These are phyloP conservation scores for Sylvilagus floridanus DNA, from an alignment of 2,797 vertebrate species.

Conservation along the genomic window DNA sequence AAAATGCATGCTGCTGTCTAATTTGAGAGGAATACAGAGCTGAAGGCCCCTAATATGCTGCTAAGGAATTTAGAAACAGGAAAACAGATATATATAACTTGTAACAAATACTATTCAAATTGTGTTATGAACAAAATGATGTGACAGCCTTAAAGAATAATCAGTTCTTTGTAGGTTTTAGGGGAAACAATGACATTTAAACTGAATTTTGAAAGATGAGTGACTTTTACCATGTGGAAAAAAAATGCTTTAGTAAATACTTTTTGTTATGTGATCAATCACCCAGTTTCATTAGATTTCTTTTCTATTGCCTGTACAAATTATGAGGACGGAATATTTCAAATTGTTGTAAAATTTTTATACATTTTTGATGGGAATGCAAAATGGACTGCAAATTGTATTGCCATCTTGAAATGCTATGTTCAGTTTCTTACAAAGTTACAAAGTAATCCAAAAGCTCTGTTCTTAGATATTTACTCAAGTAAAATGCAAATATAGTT, in stretches of 20 bases:
- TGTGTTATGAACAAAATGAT: conserved; percentile 8
- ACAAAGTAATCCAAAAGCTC: not conserved
- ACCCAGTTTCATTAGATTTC: not conserved
- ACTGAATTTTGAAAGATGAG: conserved; percentile 4
- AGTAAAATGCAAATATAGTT: conserved; percentile 20
- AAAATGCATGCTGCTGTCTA: not conserved
- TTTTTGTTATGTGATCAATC: not conserved
- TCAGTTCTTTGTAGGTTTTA: not conserved
- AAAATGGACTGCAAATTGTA: not conserved
- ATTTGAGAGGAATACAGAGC: not conserved
- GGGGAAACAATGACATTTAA: not conserved
- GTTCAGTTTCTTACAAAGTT: not conserved
- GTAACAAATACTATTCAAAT: not conserved
- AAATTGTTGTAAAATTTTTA: not conserved
- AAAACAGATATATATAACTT: not conserved
- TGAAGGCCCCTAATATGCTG: not conserved
- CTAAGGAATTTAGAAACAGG: not conserved
- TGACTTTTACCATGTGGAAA: conserved; percentile 8
- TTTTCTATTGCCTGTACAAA: not conserved
- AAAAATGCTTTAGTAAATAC: not conserved
- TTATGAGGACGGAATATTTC: not conserved
- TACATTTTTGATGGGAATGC: not conserved
- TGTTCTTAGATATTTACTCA: not conserved
- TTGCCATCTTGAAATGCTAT: not conserved
- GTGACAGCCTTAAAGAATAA: not conserved